These are phyloP conservation scores for Crematogaster levior DNA, from an alignment of 2,888 invertebrate species.

Conservation along the genomic window DNA sequence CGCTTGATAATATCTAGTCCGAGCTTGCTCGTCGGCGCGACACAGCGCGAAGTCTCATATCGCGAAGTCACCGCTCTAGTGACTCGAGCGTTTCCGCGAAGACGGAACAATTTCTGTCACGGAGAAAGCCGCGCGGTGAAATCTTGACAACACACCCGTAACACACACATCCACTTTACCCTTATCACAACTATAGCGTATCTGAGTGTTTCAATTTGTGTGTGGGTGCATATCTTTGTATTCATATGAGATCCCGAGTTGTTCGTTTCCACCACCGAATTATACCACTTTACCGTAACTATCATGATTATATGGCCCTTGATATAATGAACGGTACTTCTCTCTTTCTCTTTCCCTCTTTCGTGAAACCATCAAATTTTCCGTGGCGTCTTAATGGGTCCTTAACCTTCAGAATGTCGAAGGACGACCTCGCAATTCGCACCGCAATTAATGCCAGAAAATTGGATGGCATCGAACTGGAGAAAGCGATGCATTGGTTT, in stretches of 20 bases:
- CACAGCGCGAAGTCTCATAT: conserved; percentile 52
- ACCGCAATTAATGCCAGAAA: conserved; percentile 33
- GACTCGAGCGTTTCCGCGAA: conserved; percentile 50
- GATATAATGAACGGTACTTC: conserved; percentile 52
- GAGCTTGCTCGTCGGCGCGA: conserved; percentile 33
- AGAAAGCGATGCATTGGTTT: conserved; percentile 15
- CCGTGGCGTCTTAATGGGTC: conserved; percentile 42
- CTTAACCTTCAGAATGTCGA: background rate
- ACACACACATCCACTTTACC: background rate
- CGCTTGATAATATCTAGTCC: conserved; percentile 28
- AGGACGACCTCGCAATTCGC: background rate
- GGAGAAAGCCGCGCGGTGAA: conserved; percentile 55
- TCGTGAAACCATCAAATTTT: conserved; percentile 48
- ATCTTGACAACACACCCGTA: conserved; percentile 53
- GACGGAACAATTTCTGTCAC: conserved; percentile 63
- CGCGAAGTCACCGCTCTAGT: conserved; percentile 37
- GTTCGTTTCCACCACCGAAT: conserved; percentile 59
- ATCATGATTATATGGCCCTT: conserved; percentile 56
- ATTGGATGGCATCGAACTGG: conserved; percentile 12
- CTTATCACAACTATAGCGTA: background rate
- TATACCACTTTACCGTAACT: conserved; percentile 68
- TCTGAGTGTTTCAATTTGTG: conserved; percentile 2
- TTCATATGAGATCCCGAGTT: background rate
- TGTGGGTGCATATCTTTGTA: background rate
- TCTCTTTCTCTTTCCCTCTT: background rate